A percentile compares a stretch with the other conserved stretches of the same genome.
Conservation (phyloP, 2,113 vertebrate genomes). For the Semicossyphus pulcher region DNA sequence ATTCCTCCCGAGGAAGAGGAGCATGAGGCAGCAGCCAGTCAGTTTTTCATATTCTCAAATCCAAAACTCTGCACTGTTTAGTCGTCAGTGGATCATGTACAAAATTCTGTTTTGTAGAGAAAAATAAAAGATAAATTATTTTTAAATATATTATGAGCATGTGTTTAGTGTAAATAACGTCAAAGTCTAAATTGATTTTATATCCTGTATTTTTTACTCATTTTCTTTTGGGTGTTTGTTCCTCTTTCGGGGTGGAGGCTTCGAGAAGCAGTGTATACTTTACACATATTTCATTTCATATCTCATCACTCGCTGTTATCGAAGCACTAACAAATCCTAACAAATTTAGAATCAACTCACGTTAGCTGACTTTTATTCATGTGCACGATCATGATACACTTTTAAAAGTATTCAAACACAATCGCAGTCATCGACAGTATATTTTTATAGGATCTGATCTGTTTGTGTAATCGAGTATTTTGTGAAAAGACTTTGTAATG, state of each 20-base stretch:
- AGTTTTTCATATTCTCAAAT: slow-evolving; percentile 61
- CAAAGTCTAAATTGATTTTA: slow-evolving; percentile 83
- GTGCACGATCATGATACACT: slow-evolving; percentile 27
- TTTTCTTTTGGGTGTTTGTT: slow-evolving; percentile 73
- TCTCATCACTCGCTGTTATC: slow-evolving; percentile 56
- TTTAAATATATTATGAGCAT: slow-evolving; percentile 84
- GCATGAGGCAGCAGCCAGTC: slow-evolving; percentile 54
- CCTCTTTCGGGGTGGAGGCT: slow-evolving; percentile 77
- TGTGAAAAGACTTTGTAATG: slow-evolving; percentile 40
- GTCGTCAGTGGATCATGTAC: slow-evolving; percentile 77
- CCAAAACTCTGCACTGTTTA: slow-evolving; percentile 73
- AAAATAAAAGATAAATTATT: slow-evolving; percentile 86
- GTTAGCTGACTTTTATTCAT: slow-evolving; percentile 20
- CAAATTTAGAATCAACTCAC: slow-evolving; percentile 58
- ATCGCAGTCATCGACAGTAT: slow-evolving; percentile 47
- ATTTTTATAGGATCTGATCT: slow-evolving; percentile 53
- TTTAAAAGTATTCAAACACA: slow-evolving; percentile 43
- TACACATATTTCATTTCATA: slow-evolving; percentile 63
- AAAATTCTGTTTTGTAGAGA: slow-evolving; percentile 82
- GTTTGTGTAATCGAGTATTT: slow-evolving; percentile 58
- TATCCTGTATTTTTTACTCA: slow-evolving; percentile 80
- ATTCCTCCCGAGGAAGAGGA: slow-evolving; percentile 44
- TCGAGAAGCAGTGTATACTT: slow-evolving; percentile 72
- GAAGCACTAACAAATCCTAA: slow-evolving; percentile 85
- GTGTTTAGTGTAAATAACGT: slow-evolving; percentile 85